Evolutionary conservation across 2,797 vertebrate species (phyloP).

Genomic region (Intellagama lesueurii): DNA sequence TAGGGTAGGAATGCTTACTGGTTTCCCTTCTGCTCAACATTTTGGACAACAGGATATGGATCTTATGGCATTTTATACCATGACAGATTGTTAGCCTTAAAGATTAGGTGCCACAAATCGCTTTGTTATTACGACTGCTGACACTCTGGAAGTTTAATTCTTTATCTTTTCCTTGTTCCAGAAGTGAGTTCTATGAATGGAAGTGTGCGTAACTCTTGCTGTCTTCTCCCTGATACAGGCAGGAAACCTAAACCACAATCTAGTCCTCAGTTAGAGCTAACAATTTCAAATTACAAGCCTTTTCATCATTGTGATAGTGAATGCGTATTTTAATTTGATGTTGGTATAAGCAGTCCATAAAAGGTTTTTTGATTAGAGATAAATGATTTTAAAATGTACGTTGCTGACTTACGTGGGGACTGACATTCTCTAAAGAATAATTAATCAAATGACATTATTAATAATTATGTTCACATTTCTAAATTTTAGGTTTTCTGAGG

Average conservation of each 20-base stretch:
- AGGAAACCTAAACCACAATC: accelerated
- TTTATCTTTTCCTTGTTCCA: not conserved
- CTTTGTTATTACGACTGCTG: too few species aligned
- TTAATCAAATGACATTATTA: conserved; percentile 59
- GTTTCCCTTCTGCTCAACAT: too few species aligned
- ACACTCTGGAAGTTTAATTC: not conserved
- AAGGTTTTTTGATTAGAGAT: conserved; percentile 12
- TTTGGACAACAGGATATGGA: too few species aligned
- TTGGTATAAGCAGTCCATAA: accelerated
- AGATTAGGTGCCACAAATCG: too few species aligned
- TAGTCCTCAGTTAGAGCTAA: accelerated
- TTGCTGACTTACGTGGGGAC: conserved; percentile 9
- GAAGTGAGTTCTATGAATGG: not conserved
- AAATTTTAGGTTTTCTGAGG: conserved; percentile 43
- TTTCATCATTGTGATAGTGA: not conserved
- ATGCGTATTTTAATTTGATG: not conserved
- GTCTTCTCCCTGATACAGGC: not conserved
- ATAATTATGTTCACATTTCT: conserved; percentile 57
- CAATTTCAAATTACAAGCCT: not conserved
- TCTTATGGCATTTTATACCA: too few species aligned
- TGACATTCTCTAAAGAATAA: conserved; percentile 55
- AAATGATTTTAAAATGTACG: not conserved
- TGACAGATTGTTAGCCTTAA: too few species aligned
- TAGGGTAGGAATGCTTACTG: too few species aligned
- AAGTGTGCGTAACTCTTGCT: accelerated